Evolutionary conservation across 1,140 invertebrate species (phyloP), one percentile per base, ranked within the genome.

Genomic region (Brachionus sp.): DNA sequence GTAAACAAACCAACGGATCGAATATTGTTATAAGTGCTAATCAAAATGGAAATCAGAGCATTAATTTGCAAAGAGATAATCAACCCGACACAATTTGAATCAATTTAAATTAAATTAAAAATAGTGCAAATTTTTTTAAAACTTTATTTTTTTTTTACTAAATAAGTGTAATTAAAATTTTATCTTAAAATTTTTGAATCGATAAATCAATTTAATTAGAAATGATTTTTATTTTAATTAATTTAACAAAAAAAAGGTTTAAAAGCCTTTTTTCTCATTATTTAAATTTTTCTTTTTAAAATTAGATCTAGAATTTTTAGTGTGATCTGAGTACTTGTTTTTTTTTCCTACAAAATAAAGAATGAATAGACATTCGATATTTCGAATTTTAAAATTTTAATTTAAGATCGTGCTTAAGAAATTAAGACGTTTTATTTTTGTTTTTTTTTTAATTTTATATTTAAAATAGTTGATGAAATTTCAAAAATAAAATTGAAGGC

Each of bases 21-120:
- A 19, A 4, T 23, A 12, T 75, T 12, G 42, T 46, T 12, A 75
- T 75, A 10, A 44, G 4, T 35, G 39, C 70, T 25, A 75, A 75
- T 46, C 70, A 75, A n/a, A 75, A 46, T 46, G 70, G 42, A 13
- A 75, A 75, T 46, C 70, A 75, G 44, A 75, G 39, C 9, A 44
- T 75, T 3, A 75, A 75, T 75, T 46, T 75, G 19, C 70, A 75
- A 75, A 44, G 7, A 75, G 70, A 75, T 12, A 75, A 75, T 75
- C 70, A 75, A 29, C 70, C 70, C 5, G 70, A 75, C 9, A 25
- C 70, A 75, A 46, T 46, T 13, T 75, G 29, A 75, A 42, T 37
- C n/a, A 5, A n/a, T 29, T 70, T 68, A n/a, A 44, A 39, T 39
- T 73, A 42, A 42, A 42, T 25, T 2, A 68, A 29, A 13, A 35